Evolutionary conservation across 2,888 invertebrate species (phyloP).

Genomic region (Oscheius sp.): DNA sequence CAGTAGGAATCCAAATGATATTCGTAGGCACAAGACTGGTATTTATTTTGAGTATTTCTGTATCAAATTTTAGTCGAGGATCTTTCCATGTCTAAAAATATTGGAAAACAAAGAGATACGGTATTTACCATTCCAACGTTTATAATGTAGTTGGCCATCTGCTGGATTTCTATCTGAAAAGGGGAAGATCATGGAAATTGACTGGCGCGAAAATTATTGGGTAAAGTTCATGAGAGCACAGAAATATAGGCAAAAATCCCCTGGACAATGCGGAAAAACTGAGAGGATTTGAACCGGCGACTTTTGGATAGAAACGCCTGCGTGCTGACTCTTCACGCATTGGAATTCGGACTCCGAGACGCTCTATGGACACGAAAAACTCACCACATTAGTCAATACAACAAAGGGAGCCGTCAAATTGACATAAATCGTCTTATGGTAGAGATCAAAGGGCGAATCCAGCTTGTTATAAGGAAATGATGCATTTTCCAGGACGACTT

Average conservation of each 20-base stretch:
- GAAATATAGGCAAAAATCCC: too few species aligned
- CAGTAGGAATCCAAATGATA: slow-evolving; percentile 7
- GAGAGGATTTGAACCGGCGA: too few species aligned
- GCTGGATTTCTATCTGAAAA: slow-evolving; percentile 8
- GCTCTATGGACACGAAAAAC: too few species aligned
- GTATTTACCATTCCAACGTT: background rate
- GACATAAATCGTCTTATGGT: background rate
- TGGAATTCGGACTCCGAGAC: slow-evolving; percentile 83
- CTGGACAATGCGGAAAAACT: too few species aligned
- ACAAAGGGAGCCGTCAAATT: background rate
- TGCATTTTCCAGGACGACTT: slow-evolving; percentile 1
- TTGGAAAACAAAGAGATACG: too few species aligned
- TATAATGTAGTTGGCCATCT: slow-evolving; percentile 2
- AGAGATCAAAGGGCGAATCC: slow-evolving; percentile 5
- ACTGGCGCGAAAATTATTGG: too few species aligned
- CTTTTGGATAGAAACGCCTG: too few species aligned
- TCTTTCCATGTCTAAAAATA: background rate
- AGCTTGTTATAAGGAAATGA: background rate
- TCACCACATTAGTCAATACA: background rate
- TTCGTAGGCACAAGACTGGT: background rate
- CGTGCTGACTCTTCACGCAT: slow-evolving; percentile 84
- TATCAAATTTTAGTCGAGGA: background rate
- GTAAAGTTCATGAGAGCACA: too few species aligned
- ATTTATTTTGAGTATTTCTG: background rate
- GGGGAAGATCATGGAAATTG: background rate